Base-by-base conservation (phyloP, 2,797 vertebrate genomes). In the Poeciliopsis gracilis region DNA sequence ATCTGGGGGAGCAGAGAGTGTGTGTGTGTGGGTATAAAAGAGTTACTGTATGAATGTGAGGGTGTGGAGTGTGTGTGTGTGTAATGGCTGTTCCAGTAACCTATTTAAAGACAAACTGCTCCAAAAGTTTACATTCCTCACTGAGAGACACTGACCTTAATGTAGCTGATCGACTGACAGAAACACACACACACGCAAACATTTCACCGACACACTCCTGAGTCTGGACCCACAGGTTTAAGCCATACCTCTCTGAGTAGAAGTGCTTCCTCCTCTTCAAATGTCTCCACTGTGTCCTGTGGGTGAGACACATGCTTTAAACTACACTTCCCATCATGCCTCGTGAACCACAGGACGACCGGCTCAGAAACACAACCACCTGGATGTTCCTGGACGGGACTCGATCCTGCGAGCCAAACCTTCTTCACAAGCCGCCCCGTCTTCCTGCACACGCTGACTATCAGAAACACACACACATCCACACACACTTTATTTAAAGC, bases 251-350 rank as follows among this genome's bases (percentile, higher is more conserved):
- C 91, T 88, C 84, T 88, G 87, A 92, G 83, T 86, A 90, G 88
- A 93, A 94, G 94, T 94, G 94, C 94, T 94, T 94, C 94, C 92
- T 91, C 87, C 82, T 87, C 83, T 92, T 87, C 84, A 87, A 91
- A 91, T 51, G 80, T 91, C 82, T 90, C 85, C 90, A 89, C 89
- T 91, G 90, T 91, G 92, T 89, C 87, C 91, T 89, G 89, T 92
- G 87, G 92, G 92, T 69, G 86, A 90, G 92, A 93, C 88, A 82
- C 78, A 86, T 79, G 93, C 93, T 94, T 94, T 94, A 93, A 92
- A 91, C 87, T 83, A 88, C 89, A 90, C 81, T 87, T 89, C 92
- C 91, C 87, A 92, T 90, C 90, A 93, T 88, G 87, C 86, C 92
- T 90, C 86, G 80, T 84, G 84, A 88, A 80, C 75, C 69, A 79